Evolutionary conservation across 2,113 vertebrate species (phyloP), one percentile per base, ranked within the genome.

Genomic region (Poeciliopsis prolifica): DNA sequence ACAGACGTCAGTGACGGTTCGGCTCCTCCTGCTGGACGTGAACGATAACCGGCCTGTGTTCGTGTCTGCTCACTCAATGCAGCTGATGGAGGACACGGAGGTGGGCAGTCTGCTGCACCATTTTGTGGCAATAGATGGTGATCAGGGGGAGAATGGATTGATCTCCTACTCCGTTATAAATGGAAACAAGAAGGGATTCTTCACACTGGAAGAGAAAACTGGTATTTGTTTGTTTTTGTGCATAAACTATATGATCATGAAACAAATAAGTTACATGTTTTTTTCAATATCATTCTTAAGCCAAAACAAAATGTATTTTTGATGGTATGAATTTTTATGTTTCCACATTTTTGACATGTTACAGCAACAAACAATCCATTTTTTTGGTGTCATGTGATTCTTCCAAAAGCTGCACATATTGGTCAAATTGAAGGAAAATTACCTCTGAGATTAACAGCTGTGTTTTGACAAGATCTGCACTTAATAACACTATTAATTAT

Each of bases 31-130:
- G 87, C 81, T 96, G 81, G 97, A 98, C 22, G 70, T 94, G 40
- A 99, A 99, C 37, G 98, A 99, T 88, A 96, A 98, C 91, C 93
- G 86, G 14, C 97, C 98, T 0, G 85, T 68, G 64, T 96, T 99
- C 70, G 14, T 80, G 0, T 97, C 97, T 24, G 80, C 33, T 0
- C 90, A 94, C 58, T 10, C 88, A 0, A 85, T 88, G 35, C 93
- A 58, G 28, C 75, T 95, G 72, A 80, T 86, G 91, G 97, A 99
- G 86, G 93, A 98, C 30, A 86, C 91, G 0, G 81, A 92, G 0
- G 81, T 93, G 85, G 96, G 97, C 35, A 95, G 93, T 63, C 78
- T 95, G 48, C 92, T 97, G 48, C 96, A 96, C 83, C 95, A 48
- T 2, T 6, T 97, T 60, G 75, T 92, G 75, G 95, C 96, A n/a